Base-by-base conservation (phyloP, 2,113 vertebrate genomes). In the Notothenia rossii region DNA sequence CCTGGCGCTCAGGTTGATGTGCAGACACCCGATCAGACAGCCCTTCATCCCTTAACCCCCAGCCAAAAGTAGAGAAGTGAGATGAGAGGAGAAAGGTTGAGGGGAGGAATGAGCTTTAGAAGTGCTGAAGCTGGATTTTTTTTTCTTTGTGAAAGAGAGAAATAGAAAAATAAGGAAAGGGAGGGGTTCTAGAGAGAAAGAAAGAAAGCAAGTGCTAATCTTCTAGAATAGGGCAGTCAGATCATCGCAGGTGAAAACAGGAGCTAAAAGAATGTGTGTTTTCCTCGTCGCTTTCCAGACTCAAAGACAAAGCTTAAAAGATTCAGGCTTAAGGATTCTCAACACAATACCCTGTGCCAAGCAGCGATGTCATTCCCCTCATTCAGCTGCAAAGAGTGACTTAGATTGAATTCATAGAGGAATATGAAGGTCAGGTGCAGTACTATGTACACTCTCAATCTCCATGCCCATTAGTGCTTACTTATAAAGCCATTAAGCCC, bases 401-500 rank as follows among this genome's bases (percentile, higher is more conserved):
- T 76, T 51, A 72, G 87, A 84, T 76, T 68, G 29, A 85, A 85
- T 67, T 49, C 81, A 50, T 72, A 3, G 65, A 67, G 77, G 72
- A 82, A 88, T 77, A 83, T 86, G 90, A 92, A 93, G 89, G 91
- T 92, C 90, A 90, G 89, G 85, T 88, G 84, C 76, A 70, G 72
- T 29, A 10, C 73, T 81, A 62, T 70, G 84, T 79, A 82, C 86
- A 53, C 75, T n/a, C 82, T 89, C 82, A 56, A 79, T 85, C 85
- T 86, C 69, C 58, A 15, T 50, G 53, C 77, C 89, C 88, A 88
- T 92, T 89, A 89, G 80, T 67, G 80, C 85, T 90, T 83, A 87
- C 84, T 92, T 91, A 92, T 84, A 89, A 93, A 90, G 80, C 87
- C 84, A 92, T 93, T 91, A 91, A 84, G 87, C 64, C 81, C 88